Evolutionary conservation across 2,888 invertebrate species (phyloP), one percentile per base, ranked within the genome.

Genomic region (Heteromyza rotundicornis): DNA sequence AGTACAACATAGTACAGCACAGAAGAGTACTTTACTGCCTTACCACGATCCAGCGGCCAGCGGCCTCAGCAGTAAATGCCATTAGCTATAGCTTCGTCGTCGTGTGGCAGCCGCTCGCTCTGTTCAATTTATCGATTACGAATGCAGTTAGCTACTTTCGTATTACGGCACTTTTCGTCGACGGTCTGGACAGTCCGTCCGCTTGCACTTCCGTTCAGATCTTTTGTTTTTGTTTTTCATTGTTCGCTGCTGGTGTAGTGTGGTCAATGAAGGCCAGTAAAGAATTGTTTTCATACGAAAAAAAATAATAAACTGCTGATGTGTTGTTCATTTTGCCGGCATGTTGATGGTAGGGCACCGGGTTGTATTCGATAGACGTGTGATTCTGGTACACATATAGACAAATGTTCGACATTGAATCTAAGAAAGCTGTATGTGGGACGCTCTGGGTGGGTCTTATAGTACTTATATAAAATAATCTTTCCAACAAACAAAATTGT

Each of bases 251-350:
- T 40, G 22, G 16, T 56, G 59, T 63, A 53, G 53, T n/a, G n/a
- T 74, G 74, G 74, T 70, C 73, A 74, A 22, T 62, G 74, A 72
- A 74, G 74, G 74, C 74, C 76, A 76, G 68, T n/a, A n/a, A n/a
- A n/a, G n/a, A n/a, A n/a, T n/a, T n/a, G n/a, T n/a, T n/a, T n/a
- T n/a, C n/a, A 40, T 40, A 40, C 40, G 3, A 40, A 12, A 62
- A 56, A 64, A 70, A 64, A 60, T 51, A 35, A 32, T 51, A 51
- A 27, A 44, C n/a, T n/a, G n/a, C n/a, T n/a, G n/a, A n/a, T n/a
- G n/a, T n/a, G n/a, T n/a, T n/a, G n/a, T n/a, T n/a, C n/a, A n/a
- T n/a, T n/a, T n/a, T n/a, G n/a, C n/a, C n/a, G n/a, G n/a, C n/a
- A n/a, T n/a, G n/a, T n/a, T n/a, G n/a, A n/a, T n/a, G n/a, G n/a